Evolutionary conservation across 2,113 vertebrate species (phyloP).

Genomic region (Dermatemys mawii): DNA sequence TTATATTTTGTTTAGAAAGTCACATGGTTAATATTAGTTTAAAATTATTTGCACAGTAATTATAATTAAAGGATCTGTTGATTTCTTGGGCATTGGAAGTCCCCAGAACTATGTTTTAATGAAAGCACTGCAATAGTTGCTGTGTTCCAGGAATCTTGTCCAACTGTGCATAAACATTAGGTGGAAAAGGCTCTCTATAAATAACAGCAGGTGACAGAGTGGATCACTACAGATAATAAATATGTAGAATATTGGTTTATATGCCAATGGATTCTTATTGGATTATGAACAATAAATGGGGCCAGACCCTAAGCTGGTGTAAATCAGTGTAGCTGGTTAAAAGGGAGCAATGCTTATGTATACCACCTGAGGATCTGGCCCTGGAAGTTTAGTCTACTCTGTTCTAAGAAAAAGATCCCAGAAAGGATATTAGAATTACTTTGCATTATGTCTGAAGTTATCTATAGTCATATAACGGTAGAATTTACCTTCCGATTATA

Average conservation of each 20-base stretch:
- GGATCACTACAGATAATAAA: accelerated
- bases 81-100: neutral
- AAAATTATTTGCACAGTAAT: slow-evolving; percentile 28
- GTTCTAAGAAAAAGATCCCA: neutral
- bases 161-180: neutral
- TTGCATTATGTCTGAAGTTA: accelerated
- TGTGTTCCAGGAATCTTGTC: neutral
- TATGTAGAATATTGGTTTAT: neutral
- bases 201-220: neutral
- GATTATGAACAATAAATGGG: neutral
- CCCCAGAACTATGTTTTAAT: neutral
- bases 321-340: accelerated
- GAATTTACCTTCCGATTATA: accelerated
- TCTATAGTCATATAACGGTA: accelerated
- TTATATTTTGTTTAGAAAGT: slow-evolving; percentile 27
- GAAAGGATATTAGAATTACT: accelerated
- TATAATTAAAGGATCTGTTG: neutral
- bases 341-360: neutral
- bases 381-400: neutral
- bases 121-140: neutral
- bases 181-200: neutral
- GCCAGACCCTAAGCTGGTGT: neutral
- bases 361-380: neutral
- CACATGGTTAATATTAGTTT: slow-evolving; percentile 40
- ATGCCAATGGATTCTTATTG: neutral